Evolutionary conservation across 2,113 vertebrate species (phyloP).

Genomic region (Rhynchomys soricoides): DNA sequence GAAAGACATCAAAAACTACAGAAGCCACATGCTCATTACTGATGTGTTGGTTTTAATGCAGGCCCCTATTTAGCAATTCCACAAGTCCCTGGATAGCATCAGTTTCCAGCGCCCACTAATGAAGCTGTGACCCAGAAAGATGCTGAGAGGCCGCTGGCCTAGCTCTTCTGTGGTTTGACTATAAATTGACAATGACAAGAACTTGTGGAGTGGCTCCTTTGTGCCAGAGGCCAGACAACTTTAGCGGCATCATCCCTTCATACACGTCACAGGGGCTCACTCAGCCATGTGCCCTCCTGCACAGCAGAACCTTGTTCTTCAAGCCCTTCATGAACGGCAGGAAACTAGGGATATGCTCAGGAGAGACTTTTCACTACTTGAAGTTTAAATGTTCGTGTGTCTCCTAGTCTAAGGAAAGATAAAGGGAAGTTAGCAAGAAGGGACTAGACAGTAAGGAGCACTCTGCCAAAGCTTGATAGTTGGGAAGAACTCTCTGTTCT

Average conservation of each 20-base stretch:
- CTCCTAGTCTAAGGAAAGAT: slow-evolving; percentile 23
- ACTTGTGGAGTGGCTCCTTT: neutral
- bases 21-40: neutral
- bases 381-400: neutral
- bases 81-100: neutral
- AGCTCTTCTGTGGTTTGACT: neutral
- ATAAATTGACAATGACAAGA: neutral
- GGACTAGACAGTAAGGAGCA: neutral
- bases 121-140: neutral
- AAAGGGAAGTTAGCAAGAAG: neutral
- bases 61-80: neutral
- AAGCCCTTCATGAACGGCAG: neutral
- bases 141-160: neutral
- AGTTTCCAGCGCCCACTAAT: neutral
- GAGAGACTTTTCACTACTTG: neutral
- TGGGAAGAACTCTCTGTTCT: neutral
- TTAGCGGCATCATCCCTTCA: neutral
- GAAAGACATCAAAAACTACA: neutral
- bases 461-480: neutral
- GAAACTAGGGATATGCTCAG: neutral
- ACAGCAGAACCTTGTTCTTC: neutral
- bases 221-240: neutral
- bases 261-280: neutral
- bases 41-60: neutral
- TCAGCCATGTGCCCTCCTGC: neutral